Evolutionary conservation across 2,113 vertebrate genomes (phyloP).

Genomic region (Hystrix brachyura): DNA sequence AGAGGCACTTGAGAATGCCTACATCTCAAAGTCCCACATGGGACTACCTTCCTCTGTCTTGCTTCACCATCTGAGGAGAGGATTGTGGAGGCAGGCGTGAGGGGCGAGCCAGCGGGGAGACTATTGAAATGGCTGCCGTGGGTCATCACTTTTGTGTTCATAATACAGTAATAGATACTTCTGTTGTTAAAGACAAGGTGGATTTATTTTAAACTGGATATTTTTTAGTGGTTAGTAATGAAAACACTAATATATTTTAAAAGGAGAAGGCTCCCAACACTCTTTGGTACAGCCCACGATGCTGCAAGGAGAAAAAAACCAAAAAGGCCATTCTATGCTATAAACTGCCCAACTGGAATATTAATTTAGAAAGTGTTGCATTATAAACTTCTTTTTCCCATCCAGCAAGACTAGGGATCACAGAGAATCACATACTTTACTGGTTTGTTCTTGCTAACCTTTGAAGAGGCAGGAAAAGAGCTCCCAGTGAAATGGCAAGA

Average conservation of each 20-base stretch:
- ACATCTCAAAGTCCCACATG: not conserved
- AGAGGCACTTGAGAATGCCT: not conserved
- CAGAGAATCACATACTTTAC: not conserved
- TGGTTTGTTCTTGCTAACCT: not conserved
- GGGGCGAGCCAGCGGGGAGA: not conserved
- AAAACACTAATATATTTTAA: slow-evolving; percentile 16
- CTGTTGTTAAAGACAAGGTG: not conserved
- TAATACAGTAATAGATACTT: not conserved
- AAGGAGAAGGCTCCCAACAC: not conserved
- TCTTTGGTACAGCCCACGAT: not conserved
- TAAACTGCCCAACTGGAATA: not conserved
- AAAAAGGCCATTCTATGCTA: not conserved
- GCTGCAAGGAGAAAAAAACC: not conserved
- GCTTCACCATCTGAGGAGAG: not conserved
- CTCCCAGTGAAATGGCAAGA: not conserved
- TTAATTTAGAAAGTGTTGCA: not conserved
- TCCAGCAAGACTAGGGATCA: not conserved
- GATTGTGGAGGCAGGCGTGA: not conserved
- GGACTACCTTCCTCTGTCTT: not conserved
- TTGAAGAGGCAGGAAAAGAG: not conserved
- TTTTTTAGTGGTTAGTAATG: not conserved
- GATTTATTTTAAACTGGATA: slow-evolving; percentile 2
- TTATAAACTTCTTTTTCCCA: not conserved
- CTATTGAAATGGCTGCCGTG: not conserved
- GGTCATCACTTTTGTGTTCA: not conserved